Percentiles rank a stretch among this genome's conserved stretches.
Evolutionary conservation across 2,113 vertebrate genomes (phyloP).

Genomic region (Phaethon lepturus): DNA sequence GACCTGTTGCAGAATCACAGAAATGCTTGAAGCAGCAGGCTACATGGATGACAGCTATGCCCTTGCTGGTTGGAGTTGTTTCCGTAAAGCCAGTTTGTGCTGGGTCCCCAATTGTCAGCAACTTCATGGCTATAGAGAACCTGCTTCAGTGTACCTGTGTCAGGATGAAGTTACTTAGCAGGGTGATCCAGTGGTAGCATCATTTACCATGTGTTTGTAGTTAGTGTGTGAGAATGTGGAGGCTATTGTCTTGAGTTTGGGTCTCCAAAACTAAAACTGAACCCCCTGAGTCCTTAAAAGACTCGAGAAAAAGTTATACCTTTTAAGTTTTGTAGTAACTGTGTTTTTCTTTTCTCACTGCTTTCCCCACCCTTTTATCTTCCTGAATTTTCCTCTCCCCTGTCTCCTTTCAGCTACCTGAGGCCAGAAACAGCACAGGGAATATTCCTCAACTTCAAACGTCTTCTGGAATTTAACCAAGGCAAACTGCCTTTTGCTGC

Average conservation of each 20-base stretch:
- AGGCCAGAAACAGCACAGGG: conserved; percentile 98
- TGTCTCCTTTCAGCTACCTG: conserved; percentile 84
- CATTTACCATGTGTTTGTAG: not conserved
- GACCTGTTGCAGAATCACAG: not conserved
- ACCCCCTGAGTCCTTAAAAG: not conserved
- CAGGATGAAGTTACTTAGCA: not conserved
- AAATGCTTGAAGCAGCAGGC: not conserved
- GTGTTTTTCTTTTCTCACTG: not conserved
- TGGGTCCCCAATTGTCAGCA: rapidly evolving
- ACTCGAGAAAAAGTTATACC: not conserved
- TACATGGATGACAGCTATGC: not conserved
- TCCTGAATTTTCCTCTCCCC: not conserved
- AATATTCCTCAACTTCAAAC: conserved; percentile 99
- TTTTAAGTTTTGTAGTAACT: not conserved
- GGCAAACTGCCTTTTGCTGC: conserved; percentile 97
- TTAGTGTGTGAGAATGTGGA: not conserved
- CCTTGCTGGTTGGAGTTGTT: not conserved
- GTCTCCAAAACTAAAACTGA: not conserved
- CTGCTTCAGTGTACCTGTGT: not conserved
- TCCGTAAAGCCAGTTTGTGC: not conserved
- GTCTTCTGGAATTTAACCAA: conserved; percentile 97
- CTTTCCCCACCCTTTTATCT: not conserved
- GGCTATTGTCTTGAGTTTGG: not conserved
- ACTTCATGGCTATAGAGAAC: not conserved
- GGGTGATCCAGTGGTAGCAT: not conserved